Conservation (phyloP, 2,797 vertebrate genomes). For the Argentina silus region DNA sequence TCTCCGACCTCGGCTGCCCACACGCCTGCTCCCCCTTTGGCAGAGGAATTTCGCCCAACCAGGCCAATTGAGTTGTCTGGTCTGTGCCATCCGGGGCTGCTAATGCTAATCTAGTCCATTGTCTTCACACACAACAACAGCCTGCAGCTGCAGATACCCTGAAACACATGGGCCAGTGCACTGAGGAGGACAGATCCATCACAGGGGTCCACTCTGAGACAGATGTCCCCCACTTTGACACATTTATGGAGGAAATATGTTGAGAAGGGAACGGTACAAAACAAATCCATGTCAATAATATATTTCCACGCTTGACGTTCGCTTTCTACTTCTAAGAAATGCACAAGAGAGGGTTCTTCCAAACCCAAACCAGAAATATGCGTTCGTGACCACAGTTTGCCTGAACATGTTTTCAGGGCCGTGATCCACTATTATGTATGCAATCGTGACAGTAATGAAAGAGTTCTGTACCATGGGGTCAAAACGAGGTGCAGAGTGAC, state of each 20-base stretch:
- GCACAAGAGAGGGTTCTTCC: constrained; percentile 44
- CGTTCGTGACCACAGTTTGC: constrained; percentile 59
- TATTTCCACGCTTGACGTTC: constrained; percentile 44
- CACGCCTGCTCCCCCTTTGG: constrained; percentile 8
- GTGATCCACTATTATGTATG: constrained; percentile 46
- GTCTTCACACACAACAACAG: constrained; percentile 32
- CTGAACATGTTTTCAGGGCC: constrained; percentile 57
- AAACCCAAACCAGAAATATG: constrained; percentile 61
- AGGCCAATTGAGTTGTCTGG: constrained; percentile 28
- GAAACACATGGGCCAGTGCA: constrained; percentile 52
- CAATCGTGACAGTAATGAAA: constrained; percentile 60
- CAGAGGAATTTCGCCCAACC: constrained; percentile 25
- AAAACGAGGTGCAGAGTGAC: constrained; percentile 38
- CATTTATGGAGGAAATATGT: constrained; percentile 45
- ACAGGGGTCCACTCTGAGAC: constrained; percentile 34
- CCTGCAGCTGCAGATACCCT: constrained; percentile 46
- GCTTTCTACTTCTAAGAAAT: constrained; percentile 45
- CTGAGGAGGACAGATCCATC: constrained; percentile 44
- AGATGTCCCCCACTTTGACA: constrained; percentile 61
- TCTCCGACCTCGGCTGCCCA: constrained; percentile 32
- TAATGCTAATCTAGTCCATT: constrained; percentile 22
- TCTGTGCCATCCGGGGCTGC: constrained; percentile 17
- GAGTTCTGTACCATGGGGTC: constrained; percentile 51
- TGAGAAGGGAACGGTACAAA: constrained; percentile 47
- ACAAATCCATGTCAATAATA: constrained; percentile 62